Conservation (phyloP, 1,140 invertebrate species). For the Apolygus lucorum region DNA sequence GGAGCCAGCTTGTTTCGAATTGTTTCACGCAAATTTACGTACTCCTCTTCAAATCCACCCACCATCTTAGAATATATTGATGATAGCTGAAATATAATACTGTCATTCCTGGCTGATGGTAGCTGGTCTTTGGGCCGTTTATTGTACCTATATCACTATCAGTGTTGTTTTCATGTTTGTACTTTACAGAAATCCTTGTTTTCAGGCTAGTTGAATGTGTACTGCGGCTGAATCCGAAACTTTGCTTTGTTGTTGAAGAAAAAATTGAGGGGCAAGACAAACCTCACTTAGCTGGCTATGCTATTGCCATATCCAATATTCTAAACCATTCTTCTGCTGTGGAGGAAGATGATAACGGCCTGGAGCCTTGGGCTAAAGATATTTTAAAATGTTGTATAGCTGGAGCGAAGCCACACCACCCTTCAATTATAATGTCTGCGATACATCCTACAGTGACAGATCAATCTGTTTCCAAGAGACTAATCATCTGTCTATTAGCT, state of each 20-base stretch:
- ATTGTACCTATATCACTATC: too few relatives aligned
- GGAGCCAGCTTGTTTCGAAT: too few relatives aligned
- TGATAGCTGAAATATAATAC: too few relatives aligned
- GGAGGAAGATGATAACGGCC: neutral
- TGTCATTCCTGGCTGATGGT: too few relatives aligned
- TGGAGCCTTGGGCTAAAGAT: slow-evolving; percentile 5
- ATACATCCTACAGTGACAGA: slow-evolving; percentile 62
- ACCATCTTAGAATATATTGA: too few relatives aligned
- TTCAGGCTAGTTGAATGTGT: slow-evolving; percentile 66
- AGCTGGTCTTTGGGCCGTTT: too few relatives aligned
- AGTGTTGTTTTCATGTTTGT: too few relatives aligned
- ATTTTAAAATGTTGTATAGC: slow-evolving; percentile 4
- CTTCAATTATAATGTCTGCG: slow-evolving; percentile 64
- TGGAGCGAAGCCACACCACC: slow-evolving; percentile 48
- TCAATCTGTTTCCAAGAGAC: slow-evolving; percentile 67
- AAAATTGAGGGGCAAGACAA: slow-evolving; percentile 35
- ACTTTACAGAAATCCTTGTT: too few relatives aligned
- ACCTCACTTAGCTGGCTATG: slow-evolving; percentile 67
- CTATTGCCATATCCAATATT: slow-evolving; percentile 71
- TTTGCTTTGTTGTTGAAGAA: slow-evolving; percentile 84
- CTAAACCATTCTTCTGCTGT: slow-evolving; percentile 39
- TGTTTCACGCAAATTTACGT: too few relatives aligned
- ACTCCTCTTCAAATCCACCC: too few relatives aligned
- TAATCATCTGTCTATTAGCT: slow-evolving; percentile 79
- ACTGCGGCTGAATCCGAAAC: slow-evolving; percentile 68